These are phyloP conservation scores for Limnephilus rhombicus DNA, from an alignment of 2,888 invertebrate genomes.

Conservation along the genomic window DNA sequence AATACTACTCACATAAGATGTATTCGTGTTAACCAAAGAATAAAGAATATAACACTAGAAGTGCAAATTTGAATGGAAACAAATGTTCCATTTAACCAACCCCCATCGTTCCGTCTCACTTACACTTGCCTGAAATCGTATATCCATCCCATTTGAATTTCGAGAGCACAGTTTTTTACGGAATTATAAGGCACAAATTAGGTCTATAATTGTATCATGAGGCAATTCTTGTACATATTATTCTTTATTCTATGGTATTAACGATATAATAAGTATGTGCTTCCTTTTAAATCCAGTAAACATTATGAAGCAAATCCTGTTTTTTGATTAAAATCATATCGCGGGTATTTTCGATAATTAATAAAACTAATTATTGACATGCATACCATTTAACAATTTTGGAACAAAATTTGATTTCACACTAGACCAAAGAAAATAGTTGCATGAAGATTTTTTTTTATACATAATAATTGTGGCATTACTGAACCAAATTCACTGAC, in stretches of 20 bases:
- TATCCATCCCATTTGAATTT: too few species aligned
- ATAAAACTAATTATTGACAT: neutral
- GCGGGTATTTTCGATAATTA: neutral
- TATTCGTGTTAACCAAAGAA: neutral
- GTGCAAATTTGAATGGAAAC: too few species aligned
- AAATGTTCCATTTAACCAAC: too few species aligned
- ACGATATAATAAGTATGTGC: neutral
- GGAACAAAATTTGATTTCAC: neutral
- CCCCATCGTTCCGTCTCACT: too few species aligned
- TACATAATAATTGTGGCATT: neutral
- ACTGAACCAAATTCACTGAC: neutral
- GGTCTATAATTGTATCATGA: too few species aligned
- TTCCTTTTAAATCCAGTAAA: neutral
- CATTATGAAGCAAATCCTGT: neutral
- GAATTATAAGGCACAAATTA: too few species aligned
- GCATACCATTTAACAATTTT: neutral
- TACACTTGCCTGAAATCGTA: too few species aligned
- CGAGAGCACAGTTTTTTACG: too few species aligned
- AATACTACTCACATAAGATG: neutral
- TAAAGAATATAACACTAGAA: neutral
- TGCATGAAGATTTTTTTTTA: neutral
- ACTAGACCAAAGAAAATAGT: constrained; percentile 18
- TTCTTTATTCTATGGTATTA: neutral
- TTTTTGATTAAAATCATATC: neutral
- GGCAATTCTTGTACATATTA: too few species aligned